Conservation (phyloP, 1,140 invertebrate genomes). For the Neodiprion fabricii region DNA sequence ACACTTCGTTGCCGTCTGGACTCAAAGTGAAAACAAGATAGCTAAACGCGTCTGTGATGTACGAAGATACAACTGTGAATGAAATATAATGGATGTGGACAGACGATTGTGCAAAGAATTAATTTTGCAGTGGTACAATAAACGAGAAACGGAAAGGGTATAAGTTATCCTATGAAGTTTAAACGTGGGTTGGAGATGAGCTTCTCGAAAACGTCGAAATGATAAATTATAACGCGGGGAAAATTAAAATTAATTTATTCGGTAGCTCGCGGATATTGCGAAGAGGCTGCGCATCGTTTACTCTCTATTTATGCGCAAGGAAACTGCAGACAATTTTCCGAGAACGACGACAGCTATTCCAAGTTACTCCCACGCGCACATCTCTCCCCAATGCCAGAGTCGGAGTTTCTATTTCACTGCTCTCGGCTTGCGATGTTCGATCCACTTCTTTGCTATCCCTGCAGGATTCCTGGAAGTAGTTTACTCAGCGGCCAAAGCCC, state of each 20-base stretch:
- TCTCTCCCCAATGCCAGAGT: neutral
- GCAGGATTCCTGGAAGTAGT: neutral
- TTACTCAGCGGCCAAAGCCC: neutral
- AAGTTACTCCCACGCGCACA: neutral
- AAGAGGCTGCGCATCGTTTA: neutral
- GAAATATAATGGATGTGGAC: too few species aligned
- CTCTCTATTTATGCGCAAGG: neutral
- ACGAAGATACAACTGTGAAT: too few species aligned
- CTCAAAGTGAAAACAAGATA: too few species aligned
- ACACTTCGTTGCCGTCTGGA: too few species aligned
- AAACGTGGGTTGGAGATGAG: too few species aligned
- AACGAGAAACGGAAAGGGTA: too few species aligned
- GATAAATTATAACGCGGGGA: neutral
- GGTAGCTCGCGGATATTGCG: neutral
- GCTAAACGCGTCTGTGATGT: too few species aligned
- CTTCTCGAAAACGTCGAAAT: neutral
- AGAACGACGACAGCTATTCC: neutral
- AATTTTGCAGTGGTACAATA: too few species aligned
- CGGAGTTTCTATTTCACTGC: neutral
- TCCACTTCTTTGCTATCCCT: neutral
- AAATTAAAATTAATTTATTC: neutral
- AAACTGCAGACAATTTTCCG: slow-evolving; percentile 7
- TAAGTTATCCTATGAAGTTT: too few species aligned
- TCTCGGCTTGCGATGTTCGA: neutral
- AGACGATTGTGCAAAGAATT: too few species aligned